Base-by-base conservation (phyloP, 1,140 invertebrate species). In the Eupeodes corollae region DNA sequence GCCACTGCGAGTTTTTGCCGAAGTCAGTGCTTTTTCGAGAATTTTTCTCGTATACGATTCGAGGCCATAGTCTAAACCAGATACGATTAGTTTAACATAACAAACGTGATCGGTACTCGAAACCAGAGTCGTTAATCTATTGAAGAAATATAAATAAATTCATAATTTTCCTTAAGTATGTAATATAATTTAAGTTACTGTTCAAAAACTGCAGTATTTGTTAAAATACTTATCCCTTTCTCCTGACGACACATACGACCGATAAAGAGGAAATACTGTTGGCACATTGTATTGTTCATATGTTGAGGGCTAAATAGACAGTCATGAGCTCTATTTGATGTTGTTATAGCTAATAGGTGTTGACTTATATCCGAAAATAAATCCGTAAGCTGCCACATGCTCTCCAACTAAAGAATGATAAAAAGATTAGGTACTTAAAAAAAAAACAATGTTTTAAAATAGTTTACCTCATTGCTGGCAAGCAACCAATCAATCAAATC, bases 211-310 rank as follows among this genome's bases (percentile, higher is more conserved):
- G 82, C 79, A 14, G 84, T 80, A 51, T 80, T 80, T 40, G 88
- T 83, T 13, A 96, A 78, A 47, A 84, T 71, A 45, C 75, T 75
- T 26, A 83, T 72, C 1, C 91, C 91, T 42, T 78, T 76, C 34
- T 73, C 71, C n/a, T 79, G 79, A 41, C 82, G 80, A 49, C 83
- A 89, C 46, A 96, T 73, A 51, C 87, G 82, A 2, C 92, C 93
- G 42, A 97, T 79, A 57, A 94, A 88, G 2, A 97, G 71, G 65
- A 97, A 98, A 71, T 97, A 97, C 67, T 86, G 84, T 66, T 94
- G 90, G 64, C 87, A 88, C 63, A 91, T 84, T 6, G 89, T 92
- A 52, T 82, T 88, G 42, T 80, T 77, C 73, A 97, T 81, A 61
- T 88, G 84, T 49, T 84, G 79, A 0, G 91, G 90, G 67, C 88